phyloP scores from a whole-genome alignment of 92 coral and sea anemone species.

The Heteractis magnifica region DNA sequence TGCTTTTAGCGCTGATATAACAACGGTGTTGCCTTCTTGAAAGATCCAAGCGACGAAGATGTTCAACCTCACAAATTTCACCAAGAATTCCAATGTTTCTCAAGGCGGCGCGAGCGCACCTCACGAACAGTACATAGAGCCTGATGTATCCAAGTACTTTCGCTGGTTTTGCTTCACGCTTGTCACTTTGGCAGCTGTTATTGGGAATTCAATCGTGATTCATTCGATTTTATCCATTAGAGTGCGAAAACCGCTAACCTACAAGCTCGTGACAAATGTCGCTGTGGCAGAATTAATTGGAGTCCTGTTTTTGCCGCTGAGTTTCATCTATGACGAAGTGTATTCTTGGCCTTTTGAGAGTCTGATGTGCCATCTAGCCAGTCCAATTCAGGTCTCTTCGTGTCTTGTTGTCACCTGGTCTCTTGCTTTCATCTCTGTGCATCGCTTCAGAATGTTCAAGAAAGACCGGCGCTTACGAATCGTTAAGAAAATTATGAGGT shows the following conservation, averaged over 20 bases:
- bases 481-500: neutral
- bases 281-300: slow-evolving; percentile 55
- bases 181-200: slow-evolving; percentile 40
- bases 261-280: slow-evolving; percentile 48
- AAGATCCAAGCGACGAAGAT: neutral
- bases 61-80: neutral
- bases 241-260: slow-evolving; percentile 45
- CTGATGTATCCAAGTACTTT: slow-evolving; percentile 13
- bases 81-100: neutral
- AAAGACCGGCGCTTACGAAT: neutral
- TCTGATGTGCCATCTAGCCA: slow-evolving; percentile 31
- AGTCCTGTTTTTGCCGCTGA: slow-evolving; percentile 40
- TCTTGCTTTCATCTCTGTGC: slow-evolving; percentile 43
- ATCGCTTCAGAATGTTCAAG: slow-evolving; percentile 38
- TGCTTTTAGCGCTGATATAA: neutral
- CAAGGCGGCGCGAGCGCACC: neutral
- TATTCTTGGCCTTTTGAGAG: slow-evolving; percentile 13
- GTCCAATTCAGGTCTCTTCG: slow-evolving; percentile 35
- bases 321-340: slow-evolving; percentile 15
- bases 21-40: neutral
- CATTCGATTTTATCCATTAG: slow-evolving; percentile 36
- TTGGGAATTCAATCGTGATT: slow-evolving; percentile 51
- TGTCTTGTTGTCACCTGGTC: slow-evolving; percentile 41
- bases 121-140: slow-evolving; percentile 26
- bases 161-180: slow-evolving; percentile 39